Conservation (phyloP, 2,113 vertebrate species). For the Mormyrus lacerda region DNA sequence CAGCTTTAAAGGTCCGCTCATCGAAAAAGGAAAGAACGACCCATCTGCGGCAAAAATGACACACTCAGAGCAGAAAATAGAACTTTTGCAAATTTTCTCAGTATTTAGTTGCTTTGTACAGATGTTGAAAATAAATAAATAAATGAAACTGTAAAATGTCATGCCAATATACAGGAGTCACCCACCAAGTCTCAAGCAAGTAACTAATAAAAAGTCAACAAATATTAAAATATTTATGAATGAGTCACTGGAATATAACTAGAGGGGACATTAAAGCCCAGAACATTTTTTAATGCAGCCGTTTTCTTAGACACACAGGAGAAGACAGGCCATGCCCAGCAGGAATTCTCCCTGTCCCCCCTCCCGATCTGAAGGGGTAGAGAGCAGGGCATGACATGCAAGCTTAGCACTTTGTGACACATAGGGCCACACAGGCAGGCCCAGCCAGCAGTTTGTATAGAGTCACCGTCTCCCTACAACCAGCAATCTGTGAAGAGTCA, state of each 20-base stretch:
- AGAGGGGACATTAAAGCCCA: background rate
- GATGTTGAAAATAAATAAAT: background rate
- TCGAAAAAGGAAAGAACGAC: background rate
- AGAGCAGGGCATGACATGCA: background rate
- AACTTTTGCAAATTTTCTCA: background rate
- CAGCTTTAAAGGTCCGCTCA: constrained; percentile 19
- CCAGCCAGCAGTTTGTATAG: background rate
- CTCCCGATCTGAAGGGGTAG: background rate
- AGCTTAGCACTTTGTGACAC: background rate
- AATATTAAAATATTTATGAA: background rate
- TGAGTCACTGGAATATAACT: background rate
- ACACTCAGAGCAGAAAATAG: background rate
- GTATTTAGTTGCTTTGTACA: background rate
- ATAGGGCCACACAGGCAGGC: background rate
- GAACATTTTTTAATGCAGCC: background rate
- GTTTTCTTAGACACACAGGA: background rate
- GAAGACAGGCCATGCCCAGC: background rate
- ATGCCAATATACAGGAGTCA: background rate
- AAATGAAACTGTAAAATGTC: background rate
- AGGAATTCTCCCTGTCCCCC: background rate
- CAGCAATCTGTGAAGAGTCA: background rate
- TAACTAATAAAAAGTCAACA: background rate
- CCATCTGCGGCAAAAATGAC: background rate
- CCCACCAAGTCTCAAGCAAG: background rate
- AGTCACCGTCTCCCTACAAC: background rate